Base-by-base conservation (phyloP, 2,888 invertebrate genomes). In the Erebia palarica region DNA sequence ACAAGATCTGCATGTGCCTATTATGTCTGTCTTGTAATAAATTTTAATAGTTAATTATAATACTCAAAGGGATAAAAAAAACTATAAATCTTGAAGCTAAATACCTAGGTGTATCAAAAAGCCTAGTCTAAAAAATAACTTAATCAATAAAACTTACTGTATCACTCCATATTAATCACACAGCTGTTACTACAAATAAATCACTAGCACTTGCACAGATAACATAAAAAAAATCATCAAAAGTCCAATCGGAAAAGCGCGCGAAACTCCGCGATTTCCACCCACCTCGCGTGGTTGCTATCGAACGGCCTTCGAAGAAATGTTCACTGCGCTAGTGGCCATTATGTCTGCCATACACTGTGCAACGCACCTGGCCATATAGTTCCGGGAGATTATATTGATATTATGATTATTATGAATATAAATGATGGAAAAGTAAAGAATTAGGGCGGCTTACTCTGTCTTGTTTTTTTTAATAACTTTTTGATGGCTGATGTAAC, bases 291-390 rank as follows among this genome's bases (percentile, higher is more conserved):
- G 71, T 73, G 73, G 61, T 73, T 21, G 10, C 66, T 42, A 51
- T 42, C 68, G 68, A 68, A 65, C 73, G 73, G 73, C 73, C 68
- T 73, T 73, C 68, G 60, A 68, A 73, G 65, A 73, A 73, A 65
- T 73, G 73, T 70, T 49, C 65, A 60, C 36, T 49, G 58, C 10
- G 21, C 51, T 11, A 68, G 58, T 18, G 51, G 58, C 47, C 36
- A 18, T 57, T 47, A 3, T 42, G 65, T 53, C n/a, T 47, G 65
- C 71, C 68, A 68, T 70, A 65, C 57, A 36, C 49, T 11, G 55
- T 55, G 44, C 44, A 61, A 49, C 21, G 63, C 47, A 49, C 63
- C 47, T 63, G 64, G 55, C 44, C 64, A 70, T 65, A 70, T 70
- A 49, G 42, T 53, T 63, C 70, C 64, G 59, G 59, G 59, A 69